phyloP scores from a whole-genome alignment of 2,113 vertebrate genomes.

The Plecturocebus donacophilus region DNA sequence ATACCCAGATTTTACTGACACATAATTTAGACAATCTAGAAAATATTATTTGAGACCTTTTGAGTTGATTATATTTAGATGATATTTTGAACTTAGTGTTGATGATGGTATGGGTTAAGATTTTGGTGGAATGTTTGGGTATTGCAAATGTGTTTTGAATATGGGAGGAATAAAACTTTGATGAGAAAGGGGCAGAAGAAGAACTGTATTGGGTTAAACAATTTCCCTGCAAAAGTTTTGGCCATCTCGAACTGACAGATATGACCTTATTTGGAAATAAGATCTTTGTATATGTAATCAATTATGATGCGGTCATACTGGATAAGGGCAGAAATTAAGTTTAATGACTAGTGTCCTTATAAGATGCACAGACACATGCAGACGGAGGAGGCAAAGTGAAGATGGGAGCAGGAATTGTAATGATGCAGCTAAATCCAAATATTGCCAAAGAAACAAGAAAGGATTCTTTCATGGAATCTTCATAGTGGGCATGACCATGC shows the following conservation, averaged over 20 bases:
- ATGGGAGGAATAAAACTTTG: neutral
- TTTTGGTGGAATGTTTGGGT: too few relatives aligned
- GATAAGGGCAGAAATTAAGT: neutral
- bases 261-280: neutral
- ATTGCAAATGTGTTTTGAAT: neutral
- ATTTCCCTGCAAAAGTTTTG: neutral
- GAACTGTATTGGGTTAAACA: too few relatives aligned
- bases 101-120: neutral
- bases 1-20: neutral
- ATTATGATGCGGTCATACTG: neutral
- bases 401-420: neutral
- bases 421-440: neutral
- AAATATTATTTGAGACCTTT: neutral
- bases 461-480: neutral
- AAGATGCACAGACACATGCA: neutral
- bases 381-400: neutral
- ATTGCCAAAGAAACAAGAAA: neutral
- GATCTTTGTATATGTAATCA: neutral
- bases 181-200: too few relatives aligned
- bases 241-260: neutral
- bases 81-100: neutral
- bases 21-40: neutral
- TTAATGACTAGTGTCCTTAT: neutral
- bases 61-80: neutral
- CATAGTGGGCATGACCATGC: neutral